phyloP scores from a whole-genome alignment of 1,140 invertebrate genomes.

The Drosophila triauraria region DNA sequence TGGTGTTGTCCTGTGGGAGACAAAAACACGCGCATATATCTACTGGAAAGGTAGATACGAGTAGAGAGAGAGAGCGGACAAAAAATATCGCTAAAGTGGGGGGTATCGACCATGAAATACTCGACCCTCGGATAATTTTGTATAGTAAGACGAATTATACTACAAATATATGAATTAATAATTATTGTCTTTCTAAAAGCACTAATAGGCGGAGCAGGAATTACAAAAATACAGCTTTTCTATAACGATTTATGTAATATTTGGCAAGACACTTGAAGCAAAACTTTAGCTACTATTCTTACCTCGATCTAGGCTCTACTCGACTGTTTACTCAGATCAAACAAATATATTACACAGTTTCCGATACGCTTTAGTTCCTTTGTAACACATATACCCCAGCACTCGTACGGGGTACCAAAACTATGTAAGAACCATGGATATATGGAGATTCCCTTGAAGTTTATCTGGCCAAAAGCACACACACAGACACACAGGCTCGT shows the following conservation, averaged over 20 bases:
- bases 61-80: not conserved
- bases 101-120: not conserved
- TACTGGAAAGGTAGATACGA: constrained; percentile 5
- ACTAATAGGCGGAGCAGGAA: too few species aligned
- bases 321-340: not conserved
- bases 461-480: constrained; percentile 20
- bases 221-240: too few species aligned
- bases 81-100: not conserved
- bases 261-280: too few species aligned
- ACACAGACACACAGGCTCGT: constrained; percentile 7
- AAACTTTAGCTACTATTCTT: too few species aligned
- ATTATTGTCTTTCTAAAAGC: too few species aligned
- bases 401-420: not conserved
- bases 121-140: too few species aligned
- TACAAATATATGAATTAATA: too few species aligned
- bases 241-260: too few species aligned
- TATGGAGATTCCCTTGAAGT: constrained; percentile 29
- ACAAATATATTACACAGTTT: not conserved
- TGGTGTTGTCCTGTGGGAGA: constrained; percentile 6
- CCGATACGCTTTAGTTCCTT: not conserved
- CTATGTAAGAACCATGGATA: constrained; percentile 26
- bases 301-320: not conserved
- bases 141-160: too few species aligned
- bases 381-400: not conserved
- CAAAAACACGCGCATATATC: constrained; percentile 10